Base-by-base conservation (phyloP, 2,888 invertebrate species). In the Piscicola geometra region DNA sequence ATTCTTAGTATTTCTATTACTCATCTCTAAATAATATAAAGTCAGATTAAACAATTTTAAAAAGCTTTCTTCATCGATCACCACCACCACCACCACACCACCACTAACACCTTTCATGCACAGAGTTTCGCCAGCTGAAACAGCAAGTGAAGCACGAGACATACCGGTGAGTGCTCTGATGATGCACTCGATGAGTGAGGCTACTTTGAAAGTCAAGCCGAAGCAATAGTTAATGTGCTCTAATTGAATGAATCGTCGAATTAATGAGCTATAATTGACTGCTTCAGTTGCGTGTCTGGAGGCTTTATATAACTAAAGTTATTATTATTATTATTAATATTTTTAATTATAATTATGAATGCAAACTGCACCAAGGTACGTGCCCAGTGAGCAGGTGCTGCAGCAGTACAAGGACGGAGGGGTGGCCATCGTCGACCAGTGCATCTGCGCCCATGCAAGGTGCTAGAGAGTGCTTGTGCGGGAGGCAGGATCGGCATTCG, bases 371-470 rank as follows among this genome's bases (percentile, higher is more conserved):
- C 9, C 79, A 50, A 76, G 81, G 28, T 85, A 80, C 79, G 75
- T 78, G 18, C 83, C 84, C 9, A 75, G 81, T 1, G n/a, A 76
- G 36, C 82, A 83, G 52, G 76, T 81, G 9, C 77, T 82, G 25
- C 66, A 81, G 21, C 80, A 81, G 76, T 90, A 88, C 80, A 89
- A 89, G 83, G 94, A 94, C 83, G 96, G 96, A 0, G 93, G 93
- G 0, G 84, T 92, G 33, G 94, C 97, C 0, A 93, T 97, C 76
- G 90, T 97, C 71, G 97, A 98, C 83, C 97, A 99, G 87, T 92
- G 96, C 82, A 92, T 99, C 80, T 94, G 94, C 86, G 91, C 96
- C 0, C 90, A 91, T 85, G 91, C 94, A 0, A 89, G 90, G 87
- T 89, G 35, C 15, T n/a, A n/a, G 36, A 28, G n/a, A 9, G 41